Base-by-base conservation (phyloP, 2,797 vertebrate species). In the Nothura maculosa region DNA sequence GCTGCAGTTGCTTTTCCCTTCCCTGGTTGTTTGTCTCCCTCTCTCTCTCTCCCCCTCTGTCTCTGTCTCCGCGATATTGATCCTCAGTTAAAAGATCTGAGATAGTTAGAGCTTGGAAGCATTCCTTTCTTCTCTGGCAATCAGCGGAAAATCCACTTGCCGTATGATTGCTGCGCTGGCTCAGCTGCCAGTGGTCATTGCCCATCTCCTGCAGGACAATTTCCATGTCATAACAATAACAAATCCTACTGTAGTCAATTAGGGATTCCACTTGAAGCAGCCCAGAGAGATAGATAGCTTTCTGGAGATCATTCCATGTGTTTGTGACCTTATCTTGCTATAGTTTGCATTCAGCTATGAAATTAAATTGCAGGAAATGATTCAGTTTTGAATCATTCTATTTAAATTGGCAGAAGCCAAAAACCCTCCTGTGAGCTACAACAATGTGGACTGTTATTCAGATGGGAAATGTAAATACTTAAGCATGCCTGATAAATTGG, bases 301-400 rank as follows among this genome's bases (percentile, higher is more conserved):
- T 96, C 85, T 96, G 85, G 89, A 97, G 95, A 92, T 93, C 94
- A 84, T 90, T 90, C 68, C 27, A 7, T 89, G 91, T 96, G 85
- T 77, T 93, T 92, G 78, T 96, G 96, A 96, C 95, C 89, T 97
- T 95, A 95, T 96, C 96, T 96, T 95, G 87, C 96, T 95, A 66
- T 86, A 94, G 85, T 96, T 97, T 94, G 79, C 45, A 43, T 96
- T 97, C 86, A 95, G 84, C 89, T 97, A 93, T 95, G 94, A 97
- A 95, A 97, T 96, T 96, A 97, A 97, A 97, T 97, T 95, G 90
- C 90, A 97, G 97, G 92, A 98, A 98, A 95, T 96, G 91, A 97
- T 96, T 98, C 91, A 63, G 67, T 97, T 97, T 97, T 85, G 38
- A 97, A 95, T 97, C 64, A 94, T 97, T 93, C 83, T 94, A 87